Evolutionary conservation across 2,888 invertebrate genomes (phyloP), one percentile per base, ranked within the genome.

Genomic region (Halocaridina rubra): DNA sequence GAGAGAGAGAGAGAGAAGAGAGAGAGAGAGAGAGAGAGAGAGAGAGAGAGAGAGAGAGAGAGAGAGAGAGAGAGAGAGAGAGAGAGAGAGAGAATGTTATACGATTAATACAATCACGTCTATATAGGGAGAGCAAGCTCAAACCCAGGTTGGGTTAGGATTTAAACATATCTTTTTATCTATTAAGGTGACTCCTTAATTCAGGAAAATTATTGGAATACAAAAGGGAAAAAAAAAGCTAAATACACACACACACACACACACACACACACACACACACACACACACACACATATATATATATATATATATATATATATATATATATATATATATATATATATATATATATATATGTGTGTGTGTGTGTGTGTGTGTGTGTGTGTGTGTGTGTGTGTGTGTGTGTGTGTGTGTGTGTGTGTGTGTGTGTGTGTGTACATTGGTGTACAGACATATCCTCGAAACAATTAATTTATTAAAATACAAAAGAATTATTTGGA

Each of bases 1-100:
- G 46, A 74, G 74, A 74, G 74, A 74, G 74, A 74, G 74, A 46
- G 74, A 46, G 74, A 46, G 74, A n/a, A 74, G 39, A 74, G 74
- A 74, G 74, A 74, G 74, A 74, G 39, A 74, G 46, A 74, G 74
- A 74, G 74, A 46, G 72, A 33, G 46, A 19, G 69, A 69, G 69
- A 69, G 61, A 61, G 61, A 61, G 61, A 61, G 61, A 61, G 61
- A 61, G 61, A 61, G 61, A 1, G 61, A 61, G 61, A 61, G 61
- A 5, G 61, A 61, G 61, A 61, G 61, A 61, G 61, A 61, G 61
- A 61, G 61, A 61, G 61, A 61, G 61, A 2, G 8, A 10, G 13
- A 22, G 16, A 29, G 29, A 16, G 29, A 10, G 16, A 69, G 4
- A 10, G 3, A 32, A 3, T 3, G 27, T n/a, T 27, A 64, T n/a